Evolutionary conservation across 2,888 invertebrate species (phyloP).

Genomic region (Phyllotreta striolata): DNA sequence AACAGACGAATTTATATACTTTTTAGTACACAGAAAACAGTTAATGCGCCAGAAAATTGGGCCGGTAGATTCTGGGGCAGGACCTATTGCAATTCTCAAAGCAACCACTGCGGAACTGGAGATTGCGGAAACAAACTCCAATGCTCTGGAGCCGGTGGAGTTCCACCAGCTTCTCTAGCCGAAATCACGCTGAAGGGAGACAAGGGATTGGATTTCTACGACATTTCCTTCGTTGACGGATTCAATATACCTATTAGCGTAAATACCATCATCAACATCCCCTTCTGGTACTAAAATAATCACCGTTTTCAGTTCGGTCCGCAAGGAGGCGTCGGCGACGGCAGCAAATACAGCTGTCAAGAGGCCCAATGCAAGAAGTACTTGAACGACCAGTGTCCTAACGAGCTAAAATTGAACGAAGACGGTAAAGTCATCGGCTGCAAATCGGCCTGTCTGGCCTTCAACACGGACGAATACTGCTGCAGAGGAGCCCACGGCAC

Average conservation of each 20-base stretch:
- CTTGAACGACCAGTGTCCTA: conserved; percentile 58
- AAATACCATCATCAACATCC: conserved; percentile 32
- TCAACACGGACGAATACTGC: conserved; percentile 62
- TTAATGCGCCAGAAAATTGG: conserved; percentile 52
- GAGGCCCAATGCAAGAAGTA: conserved; percentile 54
- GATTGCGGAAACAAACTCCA: conserved; percentile 59
- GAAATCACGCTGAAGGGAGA: conserved; percentile 60
- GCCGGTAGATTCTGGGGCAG: conserved; percentile 61
- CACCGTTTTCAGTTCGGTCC: conserved; percentile 51
- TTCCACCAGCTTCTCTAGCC: conserved; percentile 59
- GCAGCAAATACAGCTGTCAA: conserved; percentile 56
- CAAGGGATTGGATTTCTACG: conserved; percentile 61
- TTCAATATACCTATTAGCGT: conserved; percentile 59
- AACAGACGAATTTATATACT: neutral
- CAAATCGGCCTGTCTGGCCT: conserved; percentile 62
- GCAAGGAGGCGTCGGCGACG: conserved; percentile 48
- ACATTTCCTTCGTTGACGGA: conserved; percentile 64
- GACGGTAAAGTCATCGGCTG: conserved; percentile 58
- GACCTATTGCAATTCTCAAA: conserved; percentile 57
- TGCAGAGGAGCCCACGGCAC: conserved; percentile 59
- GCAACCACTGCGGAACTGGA: conserved; percentile 57
- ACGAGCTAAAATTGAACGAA: conserved; percentile 51
- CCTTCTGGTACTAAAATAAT: too few species aligned
- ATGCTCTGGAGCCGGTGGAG: conserved; percentile 61
- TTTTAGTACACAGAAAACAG: neutral